A percentile compares a stretch with the other conserved stretches of the same genome.
These are phyloP conservation scores for Cataglyphis albicans DNA, from an alignment of 2,888 invertebrate species.

Conservation along the genomic window DNA sequence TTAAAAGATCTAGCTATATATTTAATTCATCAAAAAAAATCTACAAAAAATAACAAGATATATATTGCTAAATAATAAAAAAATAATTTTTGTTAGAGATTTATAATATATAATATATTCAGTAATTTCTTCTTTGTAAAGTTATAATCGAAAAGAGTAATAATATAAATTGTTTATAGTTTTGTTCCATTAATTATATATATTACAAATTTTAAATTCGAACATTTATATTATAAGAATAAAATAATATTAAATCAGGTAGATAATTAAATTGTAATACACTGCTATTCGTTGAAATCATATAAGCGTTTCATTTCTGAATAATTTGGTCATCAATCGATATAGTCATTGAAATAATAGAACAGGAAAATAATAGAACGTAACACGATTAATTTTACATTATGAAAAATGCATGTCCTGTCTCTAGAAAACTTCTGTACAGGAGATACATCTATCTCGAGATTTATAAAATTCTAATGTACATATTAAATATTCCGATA, in stretches of 20 bases:
- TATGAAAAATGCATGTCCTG: conserved; percentile 24
- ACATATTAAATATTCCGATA: conserved; percentile 43
- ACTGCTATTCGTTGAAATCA: not conserved
- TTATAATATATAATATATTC: no score
- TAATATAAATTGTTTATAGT: not conserved
- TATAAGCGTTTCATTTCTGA: conserved; percentile 17
- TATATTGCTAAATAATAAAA: not conserved
- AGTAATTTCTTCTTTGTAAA: not conserved
- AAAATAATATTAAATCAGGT: not conserved
- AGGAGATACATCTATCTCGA: conserved; percentile 37
- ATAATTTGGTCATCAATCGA: conserved; percentile 46
- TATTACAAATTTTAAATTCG: not conserved
- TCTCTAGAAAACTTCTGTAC: conserved; percentile 13
- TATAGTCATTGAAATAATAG: conserved; percentile 43
- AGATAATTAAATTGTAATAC: conserved; percentile 14
- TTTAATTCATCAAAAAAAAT: not conserved
- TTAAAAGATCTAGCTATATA: not conserved
- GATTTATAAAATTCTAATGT: conserved; percentile 52
- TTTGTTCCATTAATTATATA: not conserved
- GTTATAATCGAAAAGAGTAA: not conserved
- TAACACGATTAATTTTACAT: conserved; percentile 32
- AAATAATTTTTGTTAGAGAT: conserved; percentile 9
- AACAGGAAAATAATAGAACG: conserved; percentile 13
- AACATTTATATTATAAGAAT: conserved; percentile 23
- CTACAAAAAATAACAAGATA: not conserved